A percentile compares a stretch with the other conserved stretches of the same genome.
phyloP scores from a whole-genome alignment of 2,113 vertebrate genomes.

The Laticauda colubrina region DNA sequence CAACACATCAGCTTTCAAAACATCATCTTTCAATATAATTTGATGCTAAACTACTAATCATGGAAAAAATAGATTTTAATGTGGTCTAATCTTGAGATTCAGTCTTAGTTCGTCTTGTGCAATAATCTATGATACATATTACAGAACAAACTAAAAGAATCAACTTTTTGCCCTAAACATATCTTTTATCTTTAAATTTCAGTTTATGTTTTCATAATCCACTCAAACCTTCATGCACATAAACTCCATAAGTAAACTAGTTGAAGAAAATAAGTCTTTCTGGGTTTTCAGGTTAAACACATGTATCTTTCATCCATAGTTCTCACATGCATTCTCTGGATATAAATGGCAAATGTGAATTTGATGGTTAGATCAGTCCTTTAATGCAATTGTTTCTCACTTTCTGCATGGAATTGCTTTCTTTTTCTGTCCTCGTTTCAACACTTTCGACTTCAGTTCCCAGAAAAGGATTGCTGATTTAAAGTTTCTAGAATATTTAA shows the following conservation, averaged over 20 bases:
- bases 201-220: background rate
- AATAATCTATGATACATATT: background rate
- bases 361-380: background rate
- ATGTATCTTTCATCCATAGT: too few relatives aligned
- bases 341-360: background rate
- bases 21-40: background rate
- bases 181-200: background rate
- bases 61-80: background rate
- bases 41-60: background rate
- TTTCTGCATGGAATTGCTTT: background rate
- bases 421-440: background rate
- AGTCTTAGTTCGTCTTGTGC: background rate
- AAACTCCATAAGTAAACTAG: background rate
- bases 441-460: background rate
- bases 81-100: background rate
- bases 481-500: background rate
- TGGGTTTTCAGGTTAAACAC: background rate
- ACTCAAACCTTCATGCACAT: background rate
- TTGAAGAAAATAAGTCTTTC: background rate
- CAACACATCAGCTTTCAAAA: background rate
- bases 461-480: background rate
- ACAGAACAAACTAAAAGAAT: background rate
- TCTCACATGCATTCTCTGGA: background rate
- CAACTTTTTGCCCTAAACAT: background rate
- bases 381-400: background rate